Evolutionary conservation across 1,140 invertebrate species (phyloP).

Genomic region (Coenobita brevimanus): DNA sequence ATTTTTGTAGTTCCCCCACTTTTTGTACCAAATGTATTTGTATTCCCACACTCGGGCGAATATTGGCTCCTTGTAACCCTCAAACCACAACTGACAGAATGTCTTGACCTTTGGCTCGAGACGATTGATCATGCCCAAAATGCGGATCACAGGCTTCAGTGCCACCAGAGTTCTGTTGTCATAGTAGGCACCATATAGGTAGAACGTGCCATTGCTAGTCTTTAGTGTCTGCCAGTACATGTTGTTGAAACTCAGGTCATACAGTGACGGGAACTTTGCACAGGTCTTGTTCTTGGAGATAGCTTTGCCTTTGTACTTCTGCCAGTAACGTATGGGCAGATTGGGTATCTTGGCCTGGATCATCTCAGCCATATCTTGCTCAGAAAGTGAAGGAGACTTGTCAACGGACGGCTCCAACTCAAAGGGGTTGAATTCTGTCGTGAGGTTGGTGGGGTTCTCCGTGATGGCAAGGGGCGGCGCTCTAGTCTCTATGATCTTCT

Average conservation of each 20-base stretch:
- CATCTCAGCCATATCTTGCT: constrained; percentile 84
- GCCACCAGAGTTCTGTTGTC: constrained; percentile 85
- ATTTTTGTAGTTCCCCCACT: constrained; percentile 95
- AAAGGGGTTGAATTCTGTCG: constrained; percentile 70
- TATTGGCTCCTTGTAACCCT: constrained; percentile 84
- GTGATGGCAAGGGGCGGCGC: constrained; percentile 56
- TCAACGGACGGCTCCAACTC: constrained; percentile 79
- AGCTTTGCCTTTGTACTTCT: constrained; percentile 82
- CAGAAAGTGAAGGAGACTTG: constrained; percentile 80
- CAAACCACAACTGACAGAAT: constrained; percentile 93
- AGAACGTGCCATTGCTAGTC: constrained; percentile 88
- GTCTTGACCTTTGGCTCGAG: constrained; percentile 88
- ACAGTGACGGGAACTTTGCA: constrained; percentile 87
- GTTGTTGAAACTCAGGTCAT: constrained; percentile 87
- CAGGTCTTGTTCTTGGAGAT: constrained; percentile 84
- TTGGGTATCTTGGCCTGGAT: constrained; percentile 84
- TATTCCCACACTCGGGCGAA: constrained; percentile 87
- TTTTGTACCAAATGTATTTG: constrained; percentile 95
- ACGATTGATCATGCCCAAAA: constrained; percentile 92
- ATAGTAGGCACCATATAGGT: constrained; percentile 91
- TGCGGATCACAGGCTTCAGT: constrained; percentile 86
- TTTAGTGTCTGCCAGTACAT: constrained; percentile 82
- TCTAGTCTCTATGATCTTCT: constrained; percentile 70
- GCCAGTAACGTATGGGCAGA: constrained; percentile 88
- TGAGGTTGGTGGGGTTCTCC: constrained; percentile 54